These are phyloP conservation scores for Diploscapter pachys DNA, from an alignment of 1,140 invertebrate genomes.

Conservation along the genomic window DNA sequence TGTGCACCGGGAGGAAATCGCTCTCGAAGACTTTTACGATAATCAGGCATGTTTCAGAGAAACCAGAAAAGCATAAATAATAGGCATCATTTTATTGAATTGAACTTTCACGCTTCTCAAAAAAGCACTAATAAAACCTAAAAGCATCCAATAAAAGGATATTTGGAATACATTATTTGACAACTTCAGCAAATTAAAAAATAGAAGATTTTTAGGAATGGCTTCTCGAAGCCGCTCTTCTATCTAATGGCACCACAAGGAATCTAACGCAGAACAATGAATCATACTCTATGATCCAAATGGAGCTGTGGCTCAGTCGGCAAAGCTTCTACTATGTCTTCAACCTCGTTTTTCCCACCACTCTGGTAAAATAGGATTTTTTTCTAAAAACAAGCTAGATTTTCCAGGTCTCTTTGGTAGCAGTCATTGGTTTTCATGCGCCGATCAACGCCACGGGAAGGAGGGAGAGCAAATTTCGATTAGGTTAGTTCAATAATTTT, in stretches of 20 bases:
- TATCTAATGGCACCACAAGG: conserved; percentile 47
- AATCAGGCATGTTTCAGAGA: conserved; percentile 40
- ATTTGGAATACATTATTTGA: too few relatives aligned
- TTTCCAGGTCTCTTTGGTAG: conserved; percentile 50
- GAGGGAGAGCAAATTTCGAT: conserved; percentile 54
- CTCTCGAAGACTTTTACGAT: conserved; percentile 57
- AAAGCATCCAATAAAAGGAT: too few relatives aligned
- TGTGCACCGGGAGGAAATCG: conserved; percentile 52
- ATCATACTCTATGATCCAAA: conserved; percentile 53
- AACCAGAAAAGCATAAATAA: too few relatives aligned
- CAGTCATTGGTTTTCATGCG: conserved; percentile 57
- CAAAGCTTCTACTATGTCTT: conserved; percentile 59
- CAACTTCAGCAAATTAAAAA: too few relatives aligned
- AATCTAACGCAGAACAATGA: conserved; percentile 49
- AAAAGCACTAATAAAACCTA: too few relatives aligned
- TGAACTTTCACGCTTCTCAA: too few relatives aligned
- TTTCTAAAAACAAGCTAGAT: conserved; percentile 6
- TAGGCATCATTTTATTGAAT: not conserved
- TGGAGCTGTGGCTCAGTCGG: conserved; percentile 44
- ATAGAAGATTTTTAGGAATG: conserved; percentile 40
- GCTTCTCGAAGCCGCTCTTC: conserved; percentile 50
- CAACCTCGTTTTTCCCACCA: conserved; percentile 57
- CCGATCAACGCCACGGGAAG: conserved; percentile 58
- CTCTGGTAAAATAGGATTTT: conserved; percentile 39
- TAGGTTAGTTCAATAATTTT: conserved; percentile 39